Evolutionary conservation across 2,888 invertebrate genomes (phyloP).

Genomic region (Cancer borealis): DNA sequence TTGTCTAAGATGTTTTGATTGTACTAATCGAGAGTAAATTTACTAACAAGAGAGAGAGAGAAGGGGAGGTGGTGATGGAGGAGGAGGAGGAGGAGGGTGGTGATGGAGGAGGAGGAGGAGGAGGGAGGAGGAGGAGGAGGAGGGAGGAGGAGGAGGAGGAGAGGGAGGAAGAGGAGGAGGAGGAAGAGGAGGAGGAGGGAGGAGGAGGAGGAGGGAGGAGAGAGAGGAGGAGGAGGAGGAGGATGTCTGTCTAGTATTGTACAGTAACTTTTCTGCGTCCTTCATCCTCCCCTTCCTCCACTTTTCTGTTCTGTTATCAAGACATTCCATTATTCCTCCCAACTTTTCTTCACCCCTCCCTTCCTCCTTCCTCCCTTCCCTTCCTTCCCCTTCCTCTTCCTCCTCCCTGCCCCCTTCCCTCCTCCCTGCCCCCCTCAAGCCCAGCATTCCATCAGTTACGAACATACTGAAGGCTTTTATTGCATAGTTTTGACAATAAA

Average conservation of each 20-base stretch:
- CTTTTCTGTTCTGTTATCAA: background rate
- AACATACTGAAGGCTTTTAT: background rate
- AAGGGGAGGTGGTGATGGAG: background rate
- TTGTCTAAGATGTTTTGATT: no score
- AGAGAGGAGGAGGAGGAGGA: background rate
- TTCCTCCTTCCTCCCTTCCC: background rate
- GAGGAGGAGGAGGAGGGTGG: background rate
- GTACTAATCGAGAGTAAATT: no score
- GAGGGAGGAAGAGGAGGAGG: background rate
- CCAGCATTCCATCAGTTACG: background rate
- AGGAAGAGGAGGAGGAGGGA: no score
- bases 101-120: no score
- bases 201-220: slow-evolving; percentile 15
- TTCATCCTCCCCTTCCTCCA: background rate
- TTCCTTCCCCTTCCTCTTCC: background rate
- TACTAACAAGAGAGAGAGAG: no score
- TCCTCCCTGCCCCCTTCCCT: background rate
- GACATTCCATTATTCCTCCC: background rate
- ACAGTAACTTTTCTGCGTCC: background rate
- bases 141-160: slow-evolving; percentile 12
- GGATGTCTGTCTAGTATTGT: background rate
- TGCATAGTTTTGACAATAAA: background rate
- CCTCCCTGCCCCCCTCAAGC: background rate
- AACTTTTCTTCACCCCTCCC: background rate
- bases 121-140: background rate